Conservation (phyloP, 2,888 invertebrate species). For the Drosophila suboccidentalis region DNA sequence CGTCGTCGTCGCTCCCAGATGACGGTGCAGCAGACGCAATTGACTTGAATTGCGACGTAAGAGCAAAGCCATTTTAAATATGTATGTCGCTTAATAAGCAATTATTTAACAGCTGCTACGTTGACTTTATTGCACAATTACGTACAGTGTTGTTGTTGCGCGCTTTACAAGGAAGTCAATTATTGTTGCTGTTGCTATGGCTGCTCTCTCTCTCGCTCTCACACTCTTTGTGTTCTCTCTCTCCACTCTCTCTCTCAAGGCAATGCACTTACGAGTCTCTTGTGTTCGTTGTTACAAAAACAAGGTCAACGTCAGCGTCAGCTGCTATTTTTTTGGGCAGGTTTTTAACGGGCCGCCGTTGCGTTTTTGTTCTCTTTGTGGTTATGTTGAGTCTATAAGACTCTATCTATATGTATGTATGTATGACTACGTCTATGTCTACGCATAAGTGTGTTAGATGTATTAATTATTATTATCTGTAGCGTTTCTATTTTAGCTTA, state of each 20-base stretch:
- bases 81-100: conserved; percentile 16
- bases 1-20: conserved; percentile 43
- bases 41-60: conserved; percentile 74
- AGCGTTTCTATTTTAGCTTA: conserved; percentile 45
- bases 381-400: conserved; percentile 62
- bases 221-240: background rate
- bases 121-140: conserved; percentile 51
- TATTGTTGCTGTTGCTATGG: conserved; percentile 56
- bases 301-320: conserved; percentile 60
- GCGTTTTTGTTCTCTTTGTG: conserved; percentile 38
- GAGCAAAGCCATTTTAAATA: conserved; percentile 57
- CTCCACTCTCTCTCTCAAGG: conserved; percentile 21
- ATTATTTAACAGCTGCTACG: conserved; percentile 31
- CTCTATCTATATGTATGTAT: conserved; percentile 22
- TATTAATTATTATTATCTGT: conserved; percentile 54
- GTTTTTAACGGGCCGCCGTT: conserved; percentile 28
- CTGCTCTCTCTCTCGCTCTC: conserved; percentile 20
- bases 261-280: conserved; percentile 59
- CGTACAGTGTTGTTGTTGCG: background rate
- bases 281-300: conserved; percentile 50
- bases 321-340: conserved; percentile 45
- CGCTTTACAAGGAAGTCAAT: conserved; percentile 49
- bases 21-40: conserved; percentile 64
- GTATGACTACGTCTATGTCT: conserved; percentile 28
- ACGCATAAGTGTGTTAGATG: conserved; percentile 25